phyloP scores from a whole-genome alignment of 2,888 invertebrate genomes.

The Hydrotaea diabolus region DNA sequence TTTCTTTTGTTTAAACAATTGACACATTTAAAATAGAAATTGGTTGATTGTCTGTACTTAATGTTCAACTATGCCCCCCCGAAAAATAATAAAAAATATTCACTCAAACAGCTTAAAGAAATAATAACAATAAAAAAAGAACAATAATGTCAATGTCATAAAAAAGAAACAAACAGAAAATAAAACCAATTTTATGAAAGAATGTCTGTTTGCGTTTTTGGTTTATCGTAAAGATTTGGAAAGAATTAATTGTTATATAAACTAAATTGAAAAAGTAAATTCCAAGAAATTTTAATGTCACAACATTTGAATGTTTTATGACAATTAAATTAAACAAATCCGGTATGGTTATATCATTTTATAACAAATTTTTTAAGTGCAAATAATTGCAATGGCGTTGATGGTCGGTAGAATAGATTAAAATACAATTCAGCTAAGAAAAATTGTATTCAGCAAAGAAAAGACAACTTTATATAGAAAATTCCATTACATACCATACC shows the following conservation, averaged over 20 bases:
- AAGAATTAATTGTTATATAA: background rate
- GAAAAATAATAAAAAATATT: background rate
- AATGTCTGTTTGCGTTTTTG: background rate
- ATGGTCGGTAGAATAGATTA: background rate
- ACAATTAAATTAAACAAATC: background rate
- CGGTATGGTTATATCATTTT: background rate
- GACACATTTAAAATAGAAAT: conserved; percentile 51
- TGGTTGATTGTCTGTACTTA: background rate
- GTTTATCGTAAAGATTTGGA: background rate
- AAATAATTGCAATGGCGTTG: background rate
- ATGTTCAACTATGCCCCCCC: background rate
- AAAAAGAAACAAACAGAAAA: background rate
- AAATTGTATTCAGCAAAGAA: background rate
- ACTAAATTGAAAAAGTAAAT: background rate
- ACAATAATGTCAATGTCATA: conserved; percentile 10
- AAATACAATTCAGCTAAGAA: background rate
- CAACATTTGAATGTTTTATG: background rate
- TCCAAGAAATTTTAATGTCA: background rate
- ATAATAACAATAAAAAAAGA: background rate
- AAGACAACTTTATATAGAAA: background rate
- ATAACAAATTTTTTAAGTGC: no score
- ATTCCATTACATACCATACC: no score
- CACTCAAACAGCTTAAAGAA: background rate
- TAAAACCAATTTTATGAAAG: background rate
- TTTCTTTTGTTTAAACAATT: conserved; percentile 61